Percentiles rank a stretch among this genome's conserved stretches.
These are phyloP conservation scores for Rhipidura dahli DNA, from an alignment of 2,113 vertebrate genomes.

Conservation along the genomic window DNA sequence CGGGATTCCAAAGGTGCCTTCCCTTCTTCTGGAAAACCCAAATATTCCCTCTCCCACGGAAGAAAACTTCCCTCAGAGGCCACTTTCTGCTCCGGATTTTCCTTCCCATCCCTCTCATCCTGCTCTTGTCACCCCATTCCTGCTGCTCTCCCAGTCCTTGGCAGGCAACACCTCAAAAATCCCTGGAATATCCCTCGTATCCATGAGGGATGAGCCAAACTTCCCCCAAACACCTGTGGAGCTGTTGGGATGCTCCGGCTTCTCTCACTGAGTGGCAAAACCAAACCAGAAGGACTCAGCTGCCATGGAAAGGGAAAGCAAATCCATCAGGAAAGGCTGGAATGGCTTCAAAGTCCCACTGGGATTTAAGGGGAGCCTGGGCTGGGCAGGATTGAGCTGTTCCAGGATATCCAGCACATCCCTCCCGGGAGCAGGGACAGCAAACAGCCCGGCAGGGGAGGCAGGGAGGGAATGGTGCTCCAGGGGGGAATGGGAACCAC, in stretches of 20 bases:
- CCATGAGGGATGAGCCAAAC: background rate
- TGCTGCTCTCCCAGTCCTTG: background rate
- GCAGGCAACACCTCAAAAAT: background rate
- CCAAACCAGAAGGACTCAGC: background rate
- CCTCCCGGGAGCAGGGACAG: background rate
- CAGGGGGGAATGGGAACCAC: background rate
- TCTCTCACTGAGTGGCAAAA: background rate
- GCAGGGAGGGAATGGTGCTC: background rate
- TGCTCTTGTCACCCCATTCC: background rate
- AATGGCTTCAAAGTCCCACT: background rate
- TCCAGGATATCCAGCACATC: background rate
- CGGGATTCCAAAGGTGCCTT: background rate
- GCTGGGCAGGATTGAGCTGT: background rate
- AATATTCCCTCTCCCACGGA: rapidly evolving
- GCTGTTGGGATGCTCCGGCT: background rate
- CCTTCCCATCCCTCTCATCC: background rate
- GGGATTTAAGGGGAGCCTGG: background rate
- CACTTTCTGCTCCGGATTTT: background rate
- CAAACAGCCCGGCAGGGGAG: background rate
- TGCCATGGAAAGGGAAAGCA: background rate
- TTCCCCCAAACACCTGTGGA: background rate
- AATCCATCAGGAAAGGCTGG: background rate
- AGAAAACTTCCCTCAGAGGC: background rate
- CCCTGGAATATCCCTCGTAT: background rate
- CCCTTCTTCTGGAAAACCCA: background rate